Percentiles rank a stretch among this genome's conserved stretches.
These are phyloP conservation scores for Polyommatus icarus DNA, from an alignment of 2,888 invertebrate genomes.

Conservation along the genomic window DNA sequence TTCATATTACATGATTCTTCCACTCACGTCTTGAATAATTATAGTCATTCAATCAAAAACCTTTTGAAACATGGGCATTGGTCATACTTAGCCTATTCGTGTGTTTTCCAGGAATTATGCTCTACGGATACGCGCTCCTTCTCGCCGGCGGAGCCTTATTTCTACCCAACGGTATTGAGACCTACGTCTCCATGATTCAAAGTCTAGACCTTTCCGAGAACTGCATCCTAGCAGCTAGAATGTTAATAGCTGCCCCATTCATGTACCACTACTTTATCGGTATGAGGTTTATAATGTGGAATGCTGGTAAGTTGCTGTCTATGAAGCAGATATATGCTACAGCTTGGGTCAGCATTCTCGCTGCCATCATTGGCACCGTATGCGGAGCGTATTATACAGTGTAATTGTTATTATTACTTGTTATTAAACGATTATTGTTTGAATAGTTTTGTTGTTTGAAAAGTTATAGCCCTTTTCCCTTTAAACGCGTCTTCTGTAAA, in stretches of 20 bases:
- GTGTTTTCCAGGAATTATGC: slow-evolving; percentile 53
- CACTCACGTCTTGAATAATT: too few species aligned
- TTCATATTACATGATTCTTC: too few species aligned
- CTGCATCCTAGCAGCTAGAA: slow-evolving; percentile 51
- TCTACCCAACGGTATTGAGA: slow-evolving; percentile 61
- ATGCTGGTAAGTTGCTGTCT: slow-evolving; percentile 49
- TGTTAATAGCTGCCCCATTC: slow-evolving; percentile 56
- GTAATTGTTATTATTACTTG: neutral
- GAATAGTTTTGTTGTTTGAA: neutral
- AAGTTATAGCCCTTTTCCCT: too few species aligned
- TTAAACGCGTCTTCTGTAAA: too few species aligned
- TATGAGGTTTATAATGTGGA: slow-evolving; percentile 59
- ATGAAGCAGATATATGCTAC: slow-evolving; percentile 51
- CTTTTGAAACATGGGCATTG: too few species aligned
- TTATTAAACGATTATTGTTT: neutral
- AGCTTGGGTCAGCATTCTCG: slow-evolving; percentile 48
- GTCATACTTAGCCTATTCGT: neutral
- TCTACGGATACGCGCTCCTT: slow-evolving; percentile 51
- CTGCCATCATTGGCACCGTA: slow-evolving; percentile 40
- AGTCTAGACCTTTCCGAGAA: slow-evolving; percentile 53
- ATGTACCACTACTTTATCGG: slow-evolving; percentile 63
- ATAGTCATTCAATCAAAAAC: too few species aligned
- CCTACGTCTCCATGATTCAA: slow-evolving; percentile 62
- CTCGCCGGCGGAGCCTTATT: slow-evolving; percentile 56
- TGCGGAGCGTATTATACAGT: slow-evolving; percentile 49